A percentile compares a stretch with the other conserved stretches of the same genome.
These are phyloP conservation scores for Andricus curvator DNA, from an alignment of 2,888 invertebrate genomes.

Conservation along the genomic window DNA sequence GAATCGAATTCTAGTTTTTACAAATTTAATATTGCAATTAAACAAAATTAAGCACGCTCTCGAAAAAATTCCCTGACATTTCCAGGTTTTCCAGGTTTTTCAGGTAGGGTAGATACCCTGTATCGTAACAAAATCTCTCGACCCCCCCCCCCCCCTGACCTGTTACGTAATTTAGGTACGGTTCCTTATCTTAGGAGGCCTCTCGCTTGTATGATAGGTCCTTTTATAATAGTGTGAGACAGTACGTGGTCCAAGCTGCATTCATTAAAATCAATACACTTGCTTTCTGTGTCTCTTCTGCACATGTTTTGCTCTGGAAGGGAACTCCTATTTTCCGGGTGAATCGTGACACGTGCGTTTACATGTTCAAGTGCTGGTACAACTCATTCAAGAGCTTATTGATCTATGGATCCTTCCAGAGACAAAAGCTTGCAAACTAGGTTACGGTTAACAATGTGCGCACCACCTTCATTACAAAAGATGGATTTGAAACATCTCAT, in stretches of 20 bases:
- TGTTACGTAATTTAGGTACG: too few species aligned
- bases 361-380: neutral
- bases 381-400: slow-evolving; percentile 27
- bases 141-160: too few species aligned
- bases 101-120: too few species aligned
- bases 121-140: too few species aligned
- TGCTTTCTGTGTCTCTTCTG: slow-evolving; percentile 20
- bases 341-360: slow-evolving; percentile 23
- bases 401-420: slow-evolving; percentile 28
- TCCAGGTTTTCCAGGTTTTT: too few species aligned
- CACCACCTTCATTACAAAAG: neutral
- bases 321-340: slow-evolving; percentile 12
- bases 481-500: too few species aligned
- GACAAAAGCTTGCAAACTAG: slow-evolving; percentile 31
- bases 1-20: too few species aligned
- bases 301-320: slow-evolving; percentile 30
- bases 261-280: slow-evolving; percentile 70
- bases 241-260: slow-evolving; percentile 53
- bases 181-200: neutral
- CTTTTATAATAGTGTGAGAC: slow-evolving; percentile 6
- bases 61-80: too few species aligned
- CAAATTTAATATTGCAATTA: too few species aligned
- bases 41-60: too few species aligned
- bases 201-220: too few species aligned
- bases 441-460: slow-evolving; percentile 9